Percentiles rank a stretch among this genome's conserved stretches.
Conservation (phyloP, 2,888 invertebrate species). For the Drosophila quinaria region DNA sequence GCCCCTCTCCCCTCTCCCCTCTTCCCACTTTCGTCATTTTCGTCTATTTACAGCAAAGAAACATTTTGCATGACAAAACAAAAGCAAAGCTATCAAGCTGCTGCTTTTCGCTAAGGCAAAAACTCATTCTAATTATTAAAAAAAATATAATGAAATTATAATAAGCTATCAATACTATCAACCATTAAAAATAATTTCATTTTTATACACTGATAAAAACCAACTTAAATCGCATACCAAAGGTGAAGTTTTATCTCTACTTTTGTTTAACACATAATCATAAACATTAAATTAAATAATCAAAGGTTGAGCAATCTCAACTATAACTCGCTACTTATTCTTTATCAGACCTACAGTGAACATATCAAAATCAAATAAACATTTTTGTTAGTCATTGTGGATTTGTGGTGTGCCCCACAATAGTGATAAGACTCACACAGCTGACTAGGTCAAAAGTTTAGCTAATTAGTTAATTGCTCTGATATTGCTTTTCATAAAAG, state of each 20-base stretch:
- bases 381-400: background rate
- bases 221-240: background rate
- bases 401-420: background rate
- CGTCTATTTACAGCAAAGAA: conserved; percentile 8
- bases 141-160: no score
- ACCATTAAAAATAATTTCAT: background rate
- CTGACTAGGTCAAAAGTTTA: background rate
- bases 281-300: background rate
- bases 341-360: background rate
- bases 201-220: background rate
- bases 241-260: background rate
- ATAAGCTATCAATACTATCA: no score
- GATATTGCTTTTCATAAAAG: background rate
- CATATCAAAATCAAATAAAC: background rate
- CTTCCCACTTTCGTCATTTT: background rate
- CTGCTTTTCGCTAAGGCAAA: background rate
- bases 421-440: background rate
- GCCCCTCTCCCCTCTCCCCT: no score
- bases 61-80: background rate
- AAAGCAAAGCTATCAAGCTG: background rate
- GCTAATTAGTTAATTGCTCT: background rate
- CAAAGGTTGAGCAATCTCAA: background rate
- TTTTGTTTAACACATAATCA: background rate
- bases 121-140: background rate
- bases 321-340: background rate